Evolutionary conservation across 2,113 vertebrate species (phyloP), one percentile per base, ranked within the genome.

Genomic region (Morphnarchus princeps): DNA sequence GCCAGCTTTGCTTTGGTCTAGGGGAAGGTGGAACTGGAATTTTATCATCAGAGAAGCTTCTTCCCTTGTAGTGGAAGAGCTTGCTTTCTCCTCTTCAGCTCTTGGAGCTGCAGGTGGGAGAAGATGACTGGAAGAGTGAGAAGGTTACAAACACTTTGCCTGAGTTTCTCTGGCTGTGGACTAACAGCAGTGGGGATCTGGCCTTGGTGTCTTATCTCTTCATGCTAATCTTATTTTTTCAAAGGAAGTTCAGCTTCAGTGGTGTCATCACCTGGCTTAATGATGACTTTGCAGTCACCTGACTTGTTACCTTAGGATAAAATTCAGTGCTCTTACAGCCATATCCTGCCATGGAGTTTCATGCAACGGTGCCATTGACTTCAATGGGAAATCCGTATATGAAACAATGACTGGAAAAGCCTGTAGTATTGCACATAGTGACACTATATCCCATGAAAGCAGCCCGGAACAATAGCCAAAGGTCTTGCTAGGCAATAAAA

Each of bases 371-470:
- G 61, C 43, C 47, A 10, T 70, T 79, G 49, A 65, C 73, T 94
- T 96, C 52, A 76, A 0, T 77, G 73, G 40, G 70, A 96, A 89
- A 89, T 93, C 70, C 1, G 1, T 69, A 4, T 50, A 32, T 38
- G 83, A 94, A 93, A 95, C 86, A 94, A 73, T 94, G 84, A 65
- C 77, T 84, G 97, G 91, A 96, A 96, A 94, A 89, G 54, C 77
- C 83, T 85, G 47, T 70, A 65, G 52, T 58, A 82, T 76, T 89
- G 91, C 73, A 76, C 54, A 54, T 20, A 82, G 49, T 95, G 83
- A 94, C 87, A 82, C 36, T 85, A 10, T 76, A 62, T 76, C 73
- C 86, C 87, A 93, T 85, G 71, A 91, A 97, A 92, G 13, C 50
- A 89, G 21, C 32, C 73, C 45, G 87, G 36, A 96, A 95, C 89